Evolutionary conservation across 2,888 invertebrate genomes (phyloP), one percentile per base, ranked within the genome.

Genomic region (Panopea generosa): DNA sequence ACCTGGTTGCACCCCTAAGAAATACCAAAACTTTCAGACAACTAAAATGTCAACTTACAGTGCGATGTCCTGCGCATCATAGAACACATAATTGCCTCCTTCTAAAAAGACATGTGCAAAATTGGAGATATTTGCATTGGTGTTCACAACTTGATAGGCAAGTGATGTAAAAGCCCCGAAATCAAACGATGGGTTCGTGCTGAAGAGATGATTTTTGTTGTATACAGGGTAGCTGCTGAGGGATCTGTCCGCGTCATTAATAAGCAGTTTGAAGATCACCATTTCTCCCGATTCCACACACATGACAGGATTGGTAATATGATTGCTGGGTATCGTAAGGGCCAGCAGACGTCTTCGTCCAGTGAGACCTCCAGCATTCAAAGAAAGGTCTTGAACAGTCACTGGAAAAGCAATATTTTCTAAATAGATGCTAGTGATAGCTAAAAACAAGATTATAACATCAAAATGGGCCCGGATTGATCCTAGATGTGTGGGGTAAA

Each of bases 11-110:
- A n/a, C n/a, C n/a, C n/a, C n/a, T n/a, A n/a, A n/a, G n/a, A n/a
- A n/a, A n/a, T n/a, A n/a, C n/a, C n/a, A n/a, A n/a, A n/a, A n/a
- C n/a, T n/a, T n/a, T n/a, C n/a, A n/a, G n/a, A n/a, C n/a, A n/a
- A n/a, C n/a, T n/a, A n/a, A n/a, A n/a, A n/a, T n/a, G n/a, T n/a
- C 11, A 4, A 74, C 84, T 77, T 68, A 90, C 90, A 86, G 80
- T 11, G 74, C 60, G 6, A 77, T 29, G 26, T 87, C 82, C 65
- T 91, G 90, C 0, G 90, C 69, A 80, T 92, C 91, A 29, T 83
- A 79, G 74, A 92, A 91, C 7, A 91, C 91, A 63, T 87, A 91
- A 16, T 87, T 89, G n/a, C 92, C 92, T 20, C 86, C 83, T n/a
- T 90, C 89, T 1, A 82, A 82, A 82, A 92, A 92, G 18, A 88